A percentile compares a stretch with the other conserved stretches of the same genome.
phyloP scores from a whole-genome alignment of 1,140 invertebrate species.

The silkworm (Bombyx mori) region DNA sequence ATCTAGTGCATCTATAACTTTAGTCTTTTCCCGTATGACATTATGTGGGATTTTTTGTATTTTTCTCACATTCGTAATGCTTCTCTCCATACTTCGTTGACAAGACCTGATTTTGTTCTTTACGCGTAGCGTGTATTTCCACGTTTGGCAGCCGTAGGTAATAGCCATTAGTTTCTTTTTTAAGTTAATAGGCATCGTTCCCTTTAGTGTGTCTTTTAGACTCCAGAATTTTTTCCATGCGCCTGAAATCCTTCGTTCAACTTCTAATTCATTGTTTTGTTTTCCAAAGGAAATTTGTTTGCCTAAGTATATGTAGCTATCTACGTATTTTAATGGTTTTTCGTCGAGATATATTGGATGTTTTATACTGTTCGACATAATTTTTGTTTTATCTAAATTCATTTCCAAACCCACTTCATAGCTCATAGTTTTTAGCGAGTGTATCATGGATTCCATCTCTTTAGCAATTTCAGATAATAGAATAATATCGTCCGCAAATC shows the following conservation, averaged over 20 bases:
- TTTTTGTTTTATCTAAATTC: slow-evolving; percentile 7
- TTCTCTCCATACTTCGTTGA: slow-evolving; percentile 6
- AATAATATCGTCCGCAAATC: slow-evolving; percentile 1
- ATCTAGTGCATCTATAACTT: slow-evolving; percentile 5
- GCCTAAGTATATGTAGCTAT: slow-evolving; percentile 3
- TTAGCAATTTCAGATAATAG: slow-evolving; percentile 5
- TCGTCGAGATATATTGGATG: neutral
- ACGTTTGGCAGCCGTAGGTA: slow-evolving; percentile 6
- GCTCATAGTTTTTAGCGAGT: slow-evolving; percentile 5
- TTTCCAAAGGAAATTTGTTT: slow-evolving; percentile 1
- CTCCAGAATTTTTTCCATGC: slow-evolving; percentile 12
- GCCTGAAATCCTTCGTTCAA: slow-evolving; percentile 8
- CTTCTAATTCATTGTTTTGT: slow-evolving; percentile 6
- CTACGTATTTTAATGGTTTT: slow-evolving; percentile 5
- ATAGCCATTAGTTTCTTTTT: slow-evolving; percentile 2
- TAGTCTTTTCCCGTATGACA: slow-evolving; percentile 7
- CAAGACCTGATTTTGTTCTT: slow-evolving; percentile 2
- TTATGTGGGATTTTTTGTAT: slow-evolving; percentile 3
- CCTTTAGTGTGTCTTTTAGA: neutral
- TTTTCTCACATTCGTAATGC: slow-evolving; percentile 3
- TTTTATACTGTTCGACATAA: slow-evolving; percentile 8
- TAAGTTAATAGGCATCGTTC: slow-evolving; percentile 8
- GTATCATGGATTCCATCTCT: slow-evolving; percentile 8
- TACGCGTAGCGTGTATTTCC: neutral
- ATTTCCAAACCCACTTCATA: slow-evolving; percentile 8